Evolutionary conservation across 2,113 vertebrate genomes (phyloP).

Genomic region (Struthio camelus): DNA sequence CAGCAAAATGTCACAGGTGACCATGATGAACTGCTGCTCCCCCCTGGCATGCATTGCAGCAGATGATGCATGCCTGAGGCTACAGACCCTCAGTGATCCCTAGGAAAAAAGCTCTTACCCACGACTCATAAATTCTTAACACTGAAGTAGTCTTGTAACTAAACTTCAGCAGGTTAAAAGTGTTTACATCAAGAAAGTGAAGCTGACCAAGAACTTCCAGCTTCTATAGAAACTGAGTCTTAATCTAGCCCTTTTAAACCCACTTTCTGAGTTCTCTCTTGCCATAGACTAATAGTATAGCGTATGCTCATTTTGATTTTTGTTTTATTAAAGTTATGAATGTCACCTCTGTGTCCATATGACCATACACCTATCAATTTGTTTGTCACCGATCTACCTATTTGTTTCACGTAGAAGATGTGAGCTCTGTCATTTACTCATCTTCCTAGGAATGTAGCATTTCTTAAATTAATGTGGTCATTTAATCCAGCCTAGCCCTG

Average conservation of each 20-base stretch:
- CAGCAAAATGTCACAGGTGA: slow-evolving; percentile 44
- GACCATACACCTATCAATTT: not conserved
- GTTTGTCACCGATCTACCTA: not conserved
- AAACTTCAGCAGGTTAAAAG: not conserved
- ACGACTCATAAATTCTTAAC: slow-evolving; percentile 18
- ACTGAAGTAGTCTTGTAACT: not conserved
- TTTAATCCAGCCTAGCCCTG: slow-evolving; percentile 24
- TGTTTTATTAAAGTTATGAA: not conserved
- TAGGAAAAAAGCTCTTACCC: not conserved
- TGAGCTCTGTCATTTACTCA: slow-evolving; percentile 23
- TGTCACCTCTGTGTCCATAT: not conserved
- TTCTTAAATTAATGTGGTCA: slow-evolving; percentile 41
- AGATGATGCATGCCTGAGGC: not conserved
- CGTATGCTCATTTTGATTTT: not conserved
- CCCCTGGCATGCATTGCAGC: not conserved
- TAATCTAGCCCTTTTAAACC: not conserved
- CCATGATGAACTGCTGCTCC: not conserved
- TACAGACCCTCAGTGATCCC: not conserved
- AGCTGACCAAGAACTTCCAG: not conserved
- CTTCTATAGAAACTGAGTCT: not conserved
- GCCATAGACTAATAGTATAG: not conserved
- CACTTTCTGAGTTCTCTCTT: not conserved
- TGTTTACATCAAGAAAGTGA: not conserved
- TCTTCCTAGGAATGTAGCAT: not conserved
- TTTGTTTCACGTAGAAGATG: not conserved